phyloP scores from a whole-genome alignment of 1,140 invertebrate genomes.

The Heliconius himera region DNA sequence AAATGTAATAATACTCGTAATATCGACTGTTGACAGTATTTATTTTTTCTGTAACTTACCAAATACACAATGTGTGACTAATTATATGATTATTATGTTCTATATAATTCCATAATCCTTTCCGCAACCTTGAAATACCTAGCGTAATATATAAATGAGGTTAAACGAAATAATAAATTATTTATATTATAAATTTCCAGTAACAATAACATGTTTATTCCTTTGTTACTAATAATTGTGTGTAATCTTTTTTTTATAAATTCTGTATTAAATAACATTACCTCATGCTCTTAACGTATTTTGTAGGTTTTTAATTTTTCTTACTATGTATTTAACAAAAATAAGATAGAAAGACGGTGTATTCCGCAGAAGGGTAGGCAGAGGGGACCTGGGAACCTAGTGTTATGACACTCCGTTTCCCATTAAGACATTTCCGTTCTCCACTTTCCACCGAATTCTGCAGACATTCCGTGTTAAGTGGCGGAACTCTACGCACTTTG shows the following conservation, averaged over 20 bases:
- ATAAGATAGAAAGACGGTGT: too few relatives aligned
- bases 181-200: neutral
- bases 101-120: neutral
- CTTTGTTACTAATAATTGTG: neutral
- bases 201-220: neutral
- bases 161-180: neutral
- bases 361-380: too few relatives aligned
- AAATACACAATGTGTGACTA: neutral
- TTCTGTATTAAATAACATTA: neutral
- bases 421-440: too few relatives aligned
- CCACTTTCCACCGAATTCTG: too few relatives aligned
- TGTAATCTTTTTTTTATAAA: neutral
- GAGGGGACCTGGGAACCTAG: too few relatives aligned
- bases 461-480: too few relatives aligned
- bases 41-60: neutral
- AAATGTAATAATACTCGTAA: neutral
- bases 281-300: too few relatives aligned
- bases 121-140: neutral
- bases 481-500: too few relatives aligned
- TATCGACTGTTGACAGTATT: neutral
- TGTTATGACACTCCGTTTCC: too few relatives aligned
- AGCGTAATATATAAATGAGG: neutral
- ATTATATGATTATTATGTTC: neutral
- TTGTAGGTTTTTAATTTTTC: too few relatives aligned
- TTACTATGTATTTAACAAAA: too few relatives aligned